Evolutionary conservation across 2,888 invertebrate species (phyloP).

Genomic region (Agonum fuliginosum): DNA sequence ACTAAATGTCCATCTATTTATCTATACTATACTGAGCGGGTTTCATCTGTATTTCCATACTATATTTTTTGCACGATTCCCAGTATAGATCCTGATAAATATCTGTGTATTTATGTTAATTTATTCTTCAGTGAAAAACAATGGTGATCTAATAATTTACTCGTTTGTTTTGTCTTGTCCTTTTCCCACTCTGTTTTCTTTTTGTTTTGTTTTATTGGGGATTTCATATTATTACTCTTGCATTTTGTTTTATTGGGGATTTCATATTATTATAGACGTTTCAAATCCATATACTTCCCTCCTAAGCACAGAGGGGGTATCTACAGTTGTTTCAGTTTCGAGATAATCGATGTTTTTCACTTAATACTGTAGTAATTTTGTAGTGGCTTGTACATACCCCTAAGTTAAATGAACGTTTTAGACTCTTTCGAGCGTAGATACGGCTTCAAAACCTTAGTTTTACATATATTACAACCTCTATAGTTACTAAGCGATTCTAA

Average conservation of each 20-base stretch:
- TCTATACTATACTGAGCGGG: slow-evolving; percentile 41
- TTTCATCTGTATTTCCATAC: slow-evolving; percentile 48
- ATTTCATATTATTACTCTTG: neutral
- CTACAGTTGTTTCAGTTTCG: no score
- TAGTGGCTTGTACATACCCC: no score
- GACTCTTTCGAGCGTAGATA: no score
- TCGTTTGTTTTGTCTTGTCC: slow-evolving; percentile 35
- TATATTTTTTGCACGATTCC: slow-evolving; percentile 54
- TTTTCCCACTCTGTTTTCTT: neutral
- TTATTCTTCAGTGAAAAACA: slow-evolving; percentile 42
- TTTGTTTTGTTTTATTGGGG: neutral
- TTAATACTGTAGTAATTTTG: no score
- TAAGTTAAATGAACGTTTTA: no score
- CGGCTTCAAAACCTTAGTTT: no score
- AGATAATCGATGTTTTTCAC: no score
- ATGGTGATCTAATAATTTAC: slow-evolving; percentile 29
- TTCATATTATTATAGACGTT: slow-evolving; percentile 13
- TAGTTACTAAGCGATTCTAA: no score
- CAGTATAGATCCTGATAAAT: slow-evolving; percentile 34
- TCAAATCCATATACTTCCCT: no score
- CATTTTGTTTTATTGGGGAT: neutral
- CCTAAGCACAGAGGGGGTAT: no score
- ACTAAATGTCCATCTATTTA: slow-evolving; percentile 49
- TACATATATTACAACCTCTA: no score
- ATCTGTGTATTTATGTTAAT: slow-evolving; percentile 38